Evolutionary conservation across 2,797 vertebrate genomes (phyloP), one percentile per base, ranked within the genome.

Genomic region (Trichosurus vulpecula): DNA sequence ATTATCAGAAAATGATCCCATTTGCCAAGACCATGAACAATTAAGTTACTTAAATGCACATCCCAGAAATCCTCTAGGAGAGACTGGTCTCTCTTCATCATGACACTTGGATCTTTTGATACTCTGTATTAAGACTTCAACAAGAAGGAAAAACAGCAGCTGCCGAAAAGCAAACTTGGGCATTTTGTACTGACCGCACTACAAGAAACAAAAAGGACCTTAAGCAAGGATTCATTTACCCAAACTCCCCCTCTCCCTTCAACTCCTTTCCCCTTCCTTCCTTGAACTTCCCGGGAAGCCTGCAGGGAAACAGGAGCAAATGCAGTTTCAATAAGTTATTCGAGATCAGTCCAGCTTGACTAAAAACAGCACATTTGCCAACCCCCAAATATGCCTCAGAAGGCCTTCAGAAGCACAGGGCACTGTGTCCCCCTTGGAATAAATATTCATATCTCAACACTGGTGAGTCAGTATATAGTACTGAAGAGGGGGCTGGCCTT

Each of bases 1-100:
- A 97, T 97, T 98, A 98, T 97, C 96, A 95, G 96, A 96, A 74
- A 97, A 97, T 91, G 96, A 97, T 19, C 52, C 90, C 0, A 4
- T 96, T 98, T 98, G 95, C 95, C 98, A 98, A 96, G 94, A 97
- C 61, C 96, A 97, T 27, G 95, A 98, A 95, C 96, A 97, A 54
- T n/a, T 97, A 98, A 95, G 97, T 87, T 2, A 95, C 96, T 96
- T 90, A 97, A 97, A 98, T 81, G 95, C 74, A 98, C 94, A 97
- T 66, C 96, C 90, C 52, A 97, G 93, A 96, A 97, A 74, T 74
- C 94, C 93, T 97, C 97, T 97, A 93, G 97, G 97, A 93, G 93
- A 97, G 87, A 31, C 95, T 13, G 52, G 54, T 94, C 0, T 3
- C 35, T 52, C 58, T 74, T 57, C 93, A n/a, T 90, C 52, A 9